Evolutionary conservation across 2,797 vertebrate genomes (phyloP).

Genomic region (Chiloscyllium punctatum): DNA sequence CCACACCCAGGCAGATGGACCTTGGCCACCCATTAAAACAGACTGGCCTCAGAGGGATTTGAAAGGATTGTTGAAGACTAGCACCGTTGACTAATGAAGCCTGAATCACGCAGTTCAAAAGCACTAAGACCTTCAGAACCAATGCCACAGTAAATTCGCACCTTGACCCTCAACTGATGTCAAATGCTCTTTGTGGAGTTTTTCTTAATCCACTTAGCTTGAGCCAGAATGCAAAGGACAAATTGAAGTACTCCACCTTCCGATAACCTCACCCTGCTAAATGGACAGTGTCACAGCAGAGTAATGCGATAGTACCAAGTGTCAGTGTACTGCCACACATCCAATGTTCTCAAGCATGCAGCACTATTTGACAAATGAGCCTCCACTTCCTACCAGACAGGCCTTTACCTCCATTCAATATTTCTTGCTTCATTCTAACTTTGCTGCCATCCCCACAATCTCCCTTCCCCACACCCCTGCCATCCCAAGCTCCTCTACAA

Average conservation of each 20-base stretch:
- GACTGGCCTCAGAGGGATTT: not conserved
- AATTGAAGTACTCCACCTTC: not conserved
- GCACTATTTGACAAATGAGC: not conserved
- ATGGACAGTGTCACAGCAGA: not conserved
- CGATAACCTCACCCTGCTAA: not conserved
- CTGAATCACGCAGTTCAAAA: not conserved
- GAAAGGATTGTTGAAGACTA: not conserved
- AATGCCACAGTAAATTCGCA: not conserved
- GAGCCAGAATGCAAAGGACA: not conserved
- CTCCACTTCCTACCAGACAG: not conserved
- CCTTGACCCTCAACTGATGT: not conserved
- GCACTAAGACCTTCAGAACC: not conserved
- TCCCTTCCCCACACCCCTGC: not conserved
- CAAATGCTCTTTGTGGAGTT: not conserved
- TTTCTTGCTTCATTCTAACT: not conserved
- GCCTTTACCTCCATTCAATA: not conserved
- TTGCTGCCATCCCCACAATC: not conserved
- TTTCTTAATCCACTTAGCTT: not conserved
- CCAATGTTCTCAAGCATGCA: not conserved
- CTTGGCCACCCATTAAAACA: not conserved
- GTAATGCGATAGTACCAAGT: not conserved
- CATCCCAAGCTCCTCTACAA: not conserved
- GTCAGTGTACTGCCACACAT: not conserved
- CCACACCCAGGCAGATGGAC: not conserved
- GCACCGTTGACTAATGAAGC: not conserved